phyloP scores from a whole-genome alignment of 2,797 vertebrate species.

The Coregonus suidteri region DNA sequence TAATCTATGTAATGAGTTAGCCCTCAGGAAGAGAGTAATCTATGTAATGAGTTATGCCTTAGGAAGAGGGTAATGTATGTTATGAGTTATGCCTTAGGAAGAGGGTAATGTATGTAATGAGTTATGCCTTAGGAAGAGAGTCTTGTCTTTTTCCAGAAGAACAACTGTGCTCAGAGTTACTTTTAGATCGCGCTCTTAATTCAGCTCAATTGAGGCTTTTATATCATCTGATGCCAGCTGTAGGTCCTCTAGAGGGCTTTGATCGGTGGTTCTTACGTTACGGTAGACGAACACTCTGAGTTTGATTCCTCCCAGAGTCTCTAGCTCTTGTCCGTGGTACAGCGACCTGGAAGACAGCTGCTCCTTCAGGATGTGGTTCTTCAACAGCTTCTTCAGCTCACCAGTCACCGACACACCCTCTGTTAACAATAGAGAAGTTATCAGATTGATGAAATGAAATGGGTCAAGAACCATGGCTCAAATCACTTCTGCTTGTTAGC shows the following conservation, averaged over 20 bases:
- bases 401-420: constrained; percentile 58
- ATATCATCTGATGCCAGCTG: too few species aligned
- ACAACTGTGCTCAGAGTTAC: background rate
- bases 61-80: too few species aligned
- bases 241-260: background rate
- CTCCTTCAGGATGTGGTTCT: constrained; percentile 86
- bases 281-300: constrained; percentile 94
- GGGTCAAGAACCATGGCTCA: background rate
- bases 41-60: too few species aligned
- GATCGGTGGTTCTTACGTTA: constrained; percentile 74
- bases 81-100: too few species aligned
- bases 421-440: constrained; percentile 40
- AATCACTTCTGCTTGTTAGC: background rate
- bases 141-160: background rate
- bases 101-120: too few species aligned
- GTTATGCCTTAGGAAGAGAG: too few species aligned
- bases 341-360: constrained; percentile 88
- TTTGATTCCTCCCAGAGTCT: constrained; percentile 87
- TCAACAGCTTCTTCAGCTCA: constrained; percentile 77
- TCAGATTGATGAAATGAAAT: background rate
- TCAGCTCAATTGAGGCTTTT: background rate
- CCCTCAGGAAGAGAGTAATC: too few species aligned
- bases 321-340: constrained; percentile 89
- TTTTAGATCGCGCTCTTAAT: background rate
- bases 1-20: too few species aligned